phyloP scores from a whole-genome alignment of 2,888 invertebrate genomes.

The Microctonus brassicae region DNA sequence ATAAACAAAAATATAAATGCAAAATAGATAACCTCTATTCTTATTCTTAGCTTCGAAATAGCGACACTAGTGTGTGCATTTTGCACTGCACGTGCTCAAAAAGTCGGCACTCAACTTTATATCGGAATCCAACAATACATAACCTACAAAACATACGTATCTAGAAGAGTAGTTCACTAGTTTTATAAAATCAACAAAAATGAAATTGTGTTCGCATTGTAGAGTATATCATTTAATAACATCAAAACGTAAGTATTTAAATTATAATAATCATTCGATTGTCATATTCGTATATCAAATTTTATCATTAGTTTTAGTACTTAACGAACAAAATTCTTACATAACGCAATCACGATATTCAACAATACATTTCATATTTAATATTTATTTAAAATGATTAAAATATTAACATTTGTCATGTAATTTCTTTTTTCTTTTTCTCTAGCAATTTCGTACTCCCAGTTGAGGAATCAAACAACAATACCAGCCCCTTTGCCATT shows the following conservation, averaged over 20 bases:
- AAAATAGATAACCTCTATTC: too few relatives aligned
- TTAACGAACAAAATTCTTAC: conserved; percentile 18
- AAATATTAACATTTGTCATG: conserved; percentile 1
- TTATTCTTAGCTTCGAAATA: too few relatives aligned
- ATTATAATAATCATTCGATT: conserved; percentile 1
- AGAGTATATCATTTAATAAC: conserved; percentile 51
- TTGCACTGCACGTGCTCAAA: too few relatives aligned
- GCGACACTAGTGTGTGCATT: too few relatives aligned
- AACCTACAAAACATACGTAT: too few relatives aligned
- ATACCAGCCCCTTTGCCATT: conserved; percentile 56
- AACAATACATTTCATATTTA: conserved; percentile 29
- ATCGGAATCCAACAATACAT: too few relatives aligned
- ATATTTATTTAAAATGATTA: neutral
- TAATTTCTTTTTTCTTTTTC: conserved; percentile 30
- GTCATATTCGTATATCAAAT: neutral
- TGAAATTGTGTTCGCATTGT: conserved; percentile 55
- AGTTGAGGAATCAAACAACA: conserved; percentile 53
- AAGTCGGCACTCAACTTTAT: too few relatives aligned
- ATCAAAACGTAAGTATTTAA: conserved; percentile 47
- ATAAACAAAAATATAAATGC: too few relatives aligned
- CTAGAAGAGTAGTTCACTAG: too few relatives aligned
- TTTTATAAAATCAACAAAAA: conserved; percentile 39
- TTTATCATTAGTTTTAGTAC: neutral
- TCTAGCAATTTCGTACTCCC: conserved; percentile 41
- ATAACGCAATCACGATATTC: conserved; percentile 24